Evolutionary conservation across 2,888 invertebrate genomes (phyloP).

Genomic region (Drosophila dives): DNA sequence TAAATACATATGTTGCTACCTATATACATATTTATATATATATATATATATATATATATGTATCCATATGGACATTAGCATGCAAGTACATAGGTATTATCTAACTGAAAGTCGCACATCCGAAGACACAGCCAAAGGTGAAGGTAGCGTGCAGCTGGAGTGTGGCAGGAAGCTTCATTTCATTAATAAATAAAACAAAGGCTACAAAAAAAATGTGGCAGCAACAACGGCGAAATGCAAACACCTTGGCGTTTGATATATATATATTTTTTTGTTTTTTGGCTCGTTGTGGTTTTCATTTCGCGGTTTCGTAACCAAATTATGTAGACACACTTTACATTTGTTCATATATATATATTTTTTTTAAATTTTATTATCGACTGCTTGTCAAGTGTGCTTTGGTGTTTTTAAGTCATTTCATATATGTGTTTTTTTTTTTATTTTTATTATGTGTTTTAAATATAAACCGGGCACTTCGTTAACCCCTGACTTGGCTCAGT

Average conservation of each 20-base stretch:
- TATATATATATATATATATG: not conserved
- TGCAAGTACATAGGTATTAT: conserved; percentile 35
- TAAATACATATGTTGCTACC: conserved; percentile 14
- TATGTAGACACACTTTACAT: conserved; percentile 44
- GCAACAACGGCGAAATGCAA: conserved; percentile 15
- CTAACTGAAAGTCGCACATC: conserved; percentile 49
- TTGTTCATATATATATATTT: conserved; percentile 12
- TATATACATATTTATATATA: conserved; percentile 2
- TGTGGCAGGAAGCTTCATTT: conserved; percentile 62
- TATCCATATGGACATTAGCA: not conserved
- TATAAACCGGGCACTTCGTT: conserved; percentile 32
- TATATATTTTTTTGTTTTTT: conserved; percentile 18
- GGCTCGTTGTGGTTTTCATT: conserved; percentile 39
- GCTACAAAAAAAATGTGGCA: conserved; percentile 17
- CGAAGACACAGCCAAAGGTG: conserved; percentile 55
- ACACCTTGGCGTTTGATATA: conserved; percentile 39
- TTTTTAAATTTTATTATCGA: conserved; percentile 1
- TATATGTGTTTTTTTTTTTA: not conserved
- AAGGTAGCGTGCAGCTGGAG: conserved; percentile 51
- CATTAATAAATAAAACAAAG: conserved; percentile 57
- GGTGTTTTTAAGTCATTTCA: conserved; percentile 3
- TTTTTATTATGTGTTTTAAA: conserved; percentile 6
- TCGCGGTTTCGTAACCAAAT: conserved; percentile 64
- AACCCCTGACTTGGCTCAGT: conserved; percentile 35
- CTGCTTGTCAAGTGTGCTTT: conserved; percentile 2